These are phyloP conservation scores for Trachymyrmex septentrionalis DNA, from an alignment of 1,140 invertebrate genomes.

Conservation along the genomic window DNA sequence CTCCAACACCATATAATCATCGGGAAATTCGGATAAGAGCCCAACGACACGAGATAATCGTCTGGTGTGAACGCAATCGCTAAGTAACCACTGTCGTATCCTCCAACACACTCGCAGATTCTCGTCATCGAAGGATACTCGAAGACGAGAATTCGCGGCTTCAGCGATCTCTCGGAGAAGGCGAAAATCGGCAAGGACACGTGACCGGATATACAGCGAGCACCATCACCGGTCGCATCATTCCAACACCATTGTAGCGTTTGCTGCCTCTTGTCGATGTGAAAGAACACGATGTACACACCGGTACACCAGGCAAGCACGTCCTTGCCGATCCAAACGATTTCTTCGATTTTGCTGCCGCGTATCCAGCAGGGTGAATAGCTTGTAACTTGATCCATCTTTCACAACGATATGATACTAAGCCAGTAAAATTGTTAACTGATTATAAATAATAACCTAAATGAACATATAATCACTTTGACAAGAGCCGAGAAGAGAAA, in stretches of 20 bases:
- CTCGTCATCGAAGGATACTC: slow-evolving; percentile 81
- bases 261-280: slow-evolving; percentile 70
- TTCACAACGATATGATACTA: background rate
- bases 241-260: slow-evolving; percentile 75
- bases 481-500: slow-evolving; percentile 6
- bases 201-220: slow-evolving; percentile 79
- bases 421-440: background rate
- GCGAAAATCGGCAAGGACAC: slow-evolving; percentile 75
- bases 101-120: slow-evolving; percentile 77
- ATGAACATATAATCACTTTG: background rate
- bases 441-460: slow-evolving; percentile 29
- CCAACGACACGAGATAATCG: slow-evolving; percentile 79
- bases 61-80: slow-evolving; percentile 78
- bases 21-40: slow-evolving; percentile 77
- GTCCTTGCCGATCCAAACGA: slow-evolving; percentile 82
- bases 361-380: slow-evolving; percentile 78
- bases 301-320: slow-evolving; percentile 81
- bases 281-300: slow-evolving; percentile 80
- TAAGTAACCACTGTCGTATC: slow-evolving; percentile 74
- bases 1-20: slow-evolving; percentile 84
- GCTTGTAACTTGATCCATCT: slow-evolving; percentile 65
- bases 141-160: slow-evolving; percentile 80
- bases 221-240: slow-evolving; percentile 77
- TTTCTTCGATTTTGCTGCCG: slow-evolving; percentile 78
- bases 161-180: slow-evolving; percentile 78